Base-by-base conservation (phyloP, 2,888 invertebrate genomes). In the Nowickia ferox region DNA sequence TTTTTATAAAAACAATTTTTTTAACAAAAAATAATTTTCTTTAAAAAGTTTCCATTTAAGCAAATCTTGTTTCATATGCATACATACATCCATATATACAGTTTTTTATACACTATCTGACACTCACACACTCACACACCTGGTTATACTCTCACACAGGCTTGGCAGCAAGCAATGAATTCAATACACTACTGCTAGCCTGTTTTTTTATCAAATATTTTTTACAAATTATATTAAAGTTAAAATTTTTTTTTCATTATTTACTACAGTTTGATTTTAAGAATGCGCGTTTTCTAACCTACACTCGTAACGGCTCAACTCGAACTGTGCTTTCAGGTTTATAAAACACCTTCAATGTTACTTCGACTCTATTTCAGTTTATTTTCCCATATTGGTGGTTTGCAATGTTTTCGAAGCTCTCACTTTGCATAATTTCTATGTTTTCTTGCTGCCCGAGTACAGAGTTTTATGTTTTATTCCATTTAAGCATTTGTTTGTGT, bases 281-380 rank as follows among this genome's bases (percentile, higher is more conserved):
- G 61, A 61, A 71, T 80, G 72, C 80, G 86, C 71, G 44, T 40
- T 76, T 72, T 46, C 79, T 72, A 76, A 79, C 83, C 83, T 83
- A 65, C 66, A 76, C 83, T 79, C 83, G 76, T 71, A 83, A 86
- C 72, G 83, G 79, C 75, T 80, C 86, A 86, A 86, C 86, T 86
- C 86, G 86, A 83, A 86, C 86, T 86, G 83, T 86, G 83, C 68
- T 61, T 76, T 30, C 61, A 57, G 79, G 44, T 68, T 79, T 71
- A 19, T 44, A 48, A 55, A 76, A 83, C 53, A 9, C 48, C 59
- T 69, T 74, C 68, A 82, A 71, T 53, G 38, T 59, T 78, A 66
- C 77, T 48, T 46, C 46, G 9, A 51, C 59, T 71, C 59, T 51
- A 22, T 65, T 65, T 81, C 57, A 68, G 61, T 76, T 78, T 84